Percentiles rank a stretch among this genome's conserved stretches.
Conservation (phyloP, 2,888 invertebrate species). For the Julus scandinavius region DNA sequence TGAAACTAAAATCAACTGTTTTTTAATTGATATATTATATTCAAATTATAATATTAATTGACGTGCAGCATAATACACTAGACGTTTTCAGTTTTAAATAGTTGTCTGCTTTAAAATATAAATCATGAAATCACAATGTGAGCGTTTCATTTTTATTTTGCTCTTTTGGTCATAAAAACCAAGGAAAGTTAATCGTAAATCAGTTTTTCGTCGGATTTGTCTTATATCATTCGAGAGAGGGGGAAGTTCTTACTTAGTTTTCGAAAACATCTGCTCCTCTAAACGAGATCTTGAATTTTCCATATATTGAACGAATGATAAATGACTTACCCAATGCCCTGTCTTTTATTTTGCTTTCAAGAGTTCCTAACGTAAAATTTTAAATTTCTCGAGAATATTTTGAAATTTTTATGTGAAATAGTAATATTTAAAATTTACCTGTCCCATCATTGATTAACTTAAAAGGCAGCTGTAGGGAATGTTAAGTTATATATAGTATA, state of each 20-base stretch:
- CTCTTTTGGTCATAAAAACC: slow-evolving; percentile 3
- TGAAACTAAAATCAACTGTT: too few species aligned
- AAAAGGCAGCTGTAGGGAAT: too few species aligned
- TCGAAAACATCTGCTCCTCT: neutral
- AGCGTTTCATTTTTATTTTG: neutral
- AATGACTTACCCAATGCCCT: neutral
- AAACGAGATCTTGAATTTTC: neutral
- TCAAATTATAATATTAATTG: too few species aligned
- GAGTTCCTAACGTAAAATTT: neutral
- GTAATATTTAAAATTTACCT: too few species aligned
- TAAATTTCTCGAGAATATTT: neutral
- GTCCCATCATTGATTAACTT: too few species aligned
- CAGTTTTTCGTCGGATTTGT: neutral
- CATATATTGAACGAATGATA: neutral
- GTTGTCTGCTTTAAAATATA: neutral
- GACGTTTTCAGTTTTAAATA: neutral
- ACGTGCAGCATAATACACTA: neutral
- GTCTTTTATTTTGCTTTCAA: neutral
- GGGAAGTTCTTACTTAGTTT: neutral
- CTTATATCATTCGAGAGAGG: neutral
- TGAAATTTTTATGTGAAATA: neutral
- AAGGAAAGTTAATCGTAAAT: neutral
- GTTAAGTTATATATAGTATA: too few species aligned
- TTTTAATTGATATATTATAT: too few species aligned
- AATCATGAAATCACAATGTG: neutral